Evolutionary conservation across 2,797 vertebrate genomes (phyloP).

Genomic region (Enteromius radiatus): DNA sequence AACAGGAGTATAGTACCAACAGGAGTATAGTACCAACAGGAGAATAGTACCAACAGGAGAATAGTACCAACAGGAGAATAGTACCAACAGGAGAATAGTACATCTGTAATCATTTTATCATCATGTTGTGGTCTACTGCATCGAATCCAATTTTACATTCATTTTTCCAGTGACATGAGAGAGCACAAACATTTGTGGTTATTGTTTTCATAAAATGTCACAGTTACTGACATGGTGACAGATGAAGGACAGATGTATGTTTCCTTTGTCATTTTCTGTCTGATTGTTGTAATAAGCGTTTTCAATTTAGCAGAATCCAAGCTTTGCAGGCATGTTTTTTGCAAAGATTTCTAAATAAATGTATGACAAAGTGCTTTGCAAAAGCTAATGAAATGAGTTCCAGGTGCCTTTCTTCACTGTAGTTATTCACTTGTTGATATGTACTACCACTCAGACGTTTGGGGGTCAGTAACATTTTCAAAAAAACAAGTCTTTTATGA

Average conservation of each 20-base stretch:
- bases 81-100: background rate
- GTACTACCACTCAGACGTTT: background rate
- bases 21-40: background rate
- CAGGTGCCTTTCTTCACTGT: slow-evolving; percentile 6
- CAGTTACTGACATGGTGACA: background rate
- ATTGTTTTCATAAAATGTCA: background rate
- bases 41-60: background rate
- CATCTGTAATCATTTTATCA: slow-evolving; percentile 6
- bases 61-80: background rate
- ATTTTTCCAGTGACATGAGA: background rate
- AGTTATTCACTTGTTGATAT: background rate
- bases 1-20: background rate
- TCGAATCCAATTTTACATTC: background rate
- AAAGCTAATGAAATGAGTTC: slow-evolving; percentile 5
- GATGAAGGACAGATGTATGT: background rate
- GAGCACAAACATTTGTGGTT: background rate
- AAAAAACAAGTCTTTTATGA: background rate
- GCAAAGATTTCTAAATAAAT: slow-evolving; percentile 8
- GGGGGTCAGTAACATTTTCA: background rate
- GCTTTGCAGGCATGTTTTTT: background rate
- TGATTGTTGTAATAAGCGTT: background rate
- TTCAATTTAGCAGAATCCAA: background rate
- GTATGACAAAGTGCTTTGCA: background rate
- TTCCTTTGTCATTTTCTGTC: background rate
- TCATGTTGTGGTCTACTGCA: background rate